Conservation (phyloP, 2,113 vertebrate species). For the Etia nguti region DNA sequence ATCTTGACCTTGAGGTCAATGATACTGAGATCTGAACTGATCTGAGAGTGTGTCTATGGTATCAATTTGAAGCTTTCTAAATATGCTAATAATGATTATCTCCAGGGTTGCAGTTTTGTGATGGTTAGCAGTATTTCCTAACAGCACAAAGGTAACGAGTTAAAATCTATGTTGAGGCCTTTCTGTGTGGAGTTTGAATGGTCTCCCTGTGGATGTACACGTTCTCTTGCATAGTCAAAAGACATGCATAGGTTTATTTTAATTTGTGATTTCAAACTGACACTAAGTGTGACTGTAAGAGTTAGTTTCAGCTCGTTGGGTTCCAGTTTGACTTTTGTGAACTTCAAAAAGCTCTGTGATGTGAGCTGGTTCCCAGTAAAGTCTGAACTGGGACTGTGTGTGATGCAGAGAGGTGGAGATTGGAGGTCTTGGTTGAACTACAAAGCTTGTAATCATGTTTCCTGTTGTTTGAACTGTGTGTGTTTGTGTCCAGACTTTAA, state of each 20-base stretch:
- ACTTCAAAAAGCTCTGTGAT: neutral
- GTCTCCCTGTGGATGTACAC: neutral
- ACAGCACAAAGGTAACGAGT: neutral
- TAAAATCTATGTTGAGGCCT: neutral
- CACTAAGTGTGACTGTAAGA: accelerated
- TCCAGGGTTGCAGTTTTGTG: neutral
- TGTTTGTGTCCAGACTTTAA: neutral
- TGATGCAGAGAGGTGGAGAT: neutral
- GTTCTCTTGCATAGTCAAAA: neutral
- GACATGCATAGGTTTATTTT: neutral
- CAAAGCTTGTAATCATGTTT: neutral
- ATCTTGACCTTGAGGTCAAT: neutral
- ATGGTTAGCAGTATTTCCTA: neutral
- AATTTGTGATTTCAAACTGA: neutral
- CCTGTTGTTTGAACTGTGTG: accelerated
- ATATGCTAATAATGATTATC: neutral
- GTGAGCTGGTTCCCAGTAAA: neutral
- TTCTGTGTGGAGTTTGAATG: neutral
- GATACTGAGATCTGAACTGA: neutral
- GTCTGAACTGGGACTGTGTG: accelerated
- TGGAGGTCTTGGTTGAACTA: neutral
- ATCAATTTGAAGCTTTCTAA: neutral
- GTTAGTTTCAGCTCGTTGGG: neutral
- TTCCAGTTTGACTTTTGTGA: neutral
- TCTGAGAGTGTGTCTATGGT: neutral